A percentile compares a stretch with the other conserved stretches of the same genome.
Evolutionary conservation across 2,888 invertebrate species (phyloP).

Genomic region (Leucophora obtusa): DNA sequence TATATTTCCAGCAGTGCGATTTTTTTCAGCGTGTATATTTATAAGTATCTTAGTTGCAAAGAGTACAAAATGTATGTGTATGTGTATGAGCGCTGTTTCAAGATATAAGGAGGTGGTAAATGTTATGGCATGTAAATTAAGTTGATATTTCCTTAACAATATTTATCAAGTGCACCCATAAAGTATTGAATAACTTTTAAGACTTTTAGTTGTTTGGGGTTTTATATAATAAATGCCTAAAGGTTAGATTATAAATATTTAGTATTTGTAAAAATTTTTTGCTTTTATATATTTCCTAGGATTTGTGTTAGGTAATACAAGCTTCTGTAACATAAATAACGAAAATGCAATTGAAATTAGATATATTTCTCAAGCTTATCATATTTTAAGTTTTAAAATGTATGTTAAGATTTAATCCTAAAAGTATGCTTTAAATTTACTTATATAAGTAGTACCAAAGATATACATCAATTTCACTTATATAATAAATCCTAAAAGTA

Average conservation of each 20-base stretch:
- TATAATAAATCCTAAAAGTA: not conserved
- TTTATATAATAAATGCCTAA: not conserved
- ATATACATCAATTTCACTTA: not conserved
- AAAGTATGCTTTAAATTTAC: not conserved
- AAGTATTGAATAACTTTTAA: conserved; percentile 30
- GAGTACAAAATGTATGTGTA: not conserved
- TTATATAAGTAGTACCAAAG: not conserved
- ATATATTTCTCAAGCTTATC: too few species aligned
- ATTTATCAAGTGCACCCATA: conserved; percentile 17
- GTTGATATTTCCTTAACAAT: conserved; percentile 21
- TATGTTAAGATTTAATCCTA: not conserved
- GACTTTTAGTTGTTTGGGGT: not conserved
- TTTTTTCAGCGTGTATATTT: too few species aligned
- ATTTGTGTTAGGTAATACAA: too few species aligned
- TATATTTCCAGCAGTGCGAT: too few species aligned
- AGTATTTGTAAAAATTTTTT: not conserved
- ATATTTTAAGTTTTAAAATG: too few species aligned
- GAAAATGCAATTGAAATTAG: too few species aligned
- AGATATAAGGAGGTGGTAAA: not conserved
- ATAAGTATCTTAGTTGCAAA: not conserved
- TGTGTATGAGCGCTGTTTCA: not conserved
- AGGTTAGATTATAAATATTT: not conserved
- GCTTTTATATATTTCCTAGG: not conserved
- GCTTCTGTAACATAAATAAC: too few species aligned
- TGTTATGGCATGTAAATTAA: conserved; percentile 30